Conservation (phyloP, 2,113 vertebrate genomes). For the Catagonus wagneri region DNA sequence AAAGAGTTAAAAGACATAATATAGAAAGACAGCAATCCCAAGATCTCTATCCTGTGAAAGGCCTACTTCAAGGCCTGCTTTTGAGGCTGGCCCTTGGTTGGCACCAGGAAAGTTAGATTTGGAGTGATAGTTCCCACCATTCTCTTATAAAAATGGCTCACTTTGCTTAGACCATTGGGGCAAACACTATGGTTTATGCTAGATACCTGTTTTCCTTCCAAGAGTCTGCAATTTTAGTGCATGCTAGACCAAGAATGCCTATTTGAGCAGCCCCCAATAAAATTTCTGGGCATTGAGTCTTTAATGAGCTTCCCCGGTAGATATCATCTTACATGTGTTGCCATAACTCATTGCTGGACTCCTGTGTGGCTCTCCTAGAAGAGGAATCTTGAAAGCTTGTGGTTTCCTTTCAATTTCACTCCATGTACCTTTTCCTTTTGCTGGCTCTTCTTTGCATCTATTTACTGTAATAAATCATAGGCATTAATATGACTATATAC, state of each 20-base stretch:
- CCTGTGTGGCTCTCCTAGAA: background rate
- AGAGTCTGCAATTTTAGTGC: background rate
- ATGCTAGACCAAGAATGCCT: background rate
- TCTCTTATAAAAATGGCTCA: background rate
- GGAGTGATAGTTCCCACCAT: background rate
- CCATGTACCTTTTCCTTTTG: background rate
- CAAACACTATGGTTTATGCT: background rate
- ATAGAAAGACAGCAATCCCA: background rate
- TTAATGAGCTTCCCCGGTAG: background rate
- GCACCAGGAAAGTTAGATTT: background rate
- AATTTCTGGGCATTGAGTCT: background rate
- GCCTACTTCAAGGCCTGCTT: background rate
- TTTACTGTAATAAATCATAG: background rate
- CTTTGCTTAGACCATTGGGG: background rate
- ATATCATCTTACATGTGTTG: background rate
- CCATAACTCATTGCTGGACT: background rate
- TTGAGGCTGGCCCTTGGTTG: background rate
- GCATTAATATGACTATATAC: background rate
- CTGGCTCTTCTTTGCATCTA: background rate
- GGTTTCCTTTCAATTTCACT: background rate
- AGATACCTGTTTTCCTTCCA: background rate
- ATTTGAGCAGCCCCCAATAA: background rate
- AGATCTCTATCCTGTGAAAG: background rate
- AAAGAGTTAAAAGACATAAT: background rate
- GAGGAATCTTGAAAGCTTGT: background rate